These are phyloP conservation scores for Neuroterus valhalla DNA, from an alignment of 1,140 invertebrate genomes.

Conservation along the genomic window DNA sequence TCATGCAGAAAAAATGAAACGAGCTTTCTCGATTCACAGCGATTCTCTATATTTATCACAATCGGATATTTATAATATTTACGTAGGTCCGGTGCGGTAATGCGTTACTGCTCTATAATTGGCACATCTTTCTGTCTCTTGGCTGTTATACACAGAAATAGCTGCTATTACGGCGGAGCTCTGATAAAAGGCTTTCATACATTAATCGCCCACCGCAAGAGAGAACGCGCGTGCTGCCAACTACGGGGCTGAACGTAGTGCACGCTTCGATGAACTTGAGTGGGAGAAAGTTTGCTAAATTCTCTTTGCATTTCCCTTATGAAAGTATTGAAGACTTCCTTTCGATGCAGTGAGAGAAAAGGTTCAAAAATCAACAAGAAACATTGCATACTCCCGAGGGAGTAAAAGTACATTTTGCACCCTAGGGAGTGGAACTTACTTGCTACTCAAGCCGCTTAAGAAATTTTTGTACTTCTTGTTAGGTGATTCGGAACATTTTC, in stretches of 20 bases:
- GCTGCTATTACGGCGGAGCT: neutral
- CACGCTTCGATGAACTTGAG: conserved; percentile 15
- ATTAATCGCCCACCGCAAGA: neutral
- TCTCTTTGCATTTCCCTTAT: conserved; percentile 1
- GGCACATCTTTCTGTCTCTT: neutral
- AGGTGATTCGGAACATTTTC: no score
- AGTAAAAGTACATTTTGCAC: no score
- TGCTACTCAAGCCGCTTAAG: no score
- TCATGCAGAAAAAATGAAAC: no score
- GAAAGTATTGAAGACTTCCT: conserved; percentile 16
- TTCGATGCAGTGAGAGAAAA: neutral
- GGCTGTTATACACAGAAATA: neutral
- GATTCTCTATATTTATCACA: no score
- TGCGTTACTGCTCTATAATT: neutral
- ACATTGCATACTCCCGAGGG: no score
- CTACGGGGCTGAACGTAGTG: conserved; percentile 13
- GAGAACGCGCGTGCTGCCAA: conserved; percentile 17
- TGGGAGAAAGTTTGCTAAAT: conserved; percentile 18
- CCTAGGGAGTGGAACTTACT: no score
- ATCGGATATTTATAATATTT: neutral
- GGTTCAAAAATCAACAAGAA: neutral
- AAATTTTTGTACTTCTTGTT: no score
- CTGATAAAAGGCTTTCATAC: neutral
- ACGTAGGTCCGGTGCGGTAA: neutral
- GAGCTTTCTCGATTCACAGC: no score